These are phyloP conservation scores for Zophobas morio DNA, from an alignment of 1,140 invertebrate genomes.

Conservation along the genomic window DNA sequence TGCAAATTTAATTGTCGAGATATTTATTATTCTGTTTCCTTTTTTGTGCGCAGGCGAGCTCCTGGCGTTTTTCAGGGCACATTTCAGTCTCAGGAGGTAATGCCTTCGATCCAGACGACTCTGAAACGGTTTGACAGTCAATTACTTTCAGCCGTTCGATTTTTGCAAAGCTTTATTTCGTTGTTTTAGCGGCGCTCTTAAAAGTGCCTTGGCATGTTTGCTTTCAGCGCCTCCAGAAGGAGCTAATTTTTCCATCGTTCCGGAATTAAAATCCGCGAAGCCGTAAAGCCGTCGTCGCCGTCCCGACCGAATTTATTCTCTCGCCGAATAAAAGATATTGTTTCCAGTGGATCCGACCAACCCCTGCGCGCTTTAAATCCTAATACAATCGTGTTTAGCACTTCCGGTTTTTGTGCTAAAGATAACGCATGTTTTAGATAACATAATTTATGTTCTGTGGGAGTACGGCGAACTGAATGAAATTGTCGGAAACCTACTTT, in stretches of 20 bases:
- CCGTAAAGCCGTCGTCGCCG: background rate
- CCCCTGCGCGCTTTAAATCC: constrained; percentile 13
- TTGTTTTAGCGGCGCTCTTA: no score
- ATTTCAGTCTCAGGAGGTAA: background rate
- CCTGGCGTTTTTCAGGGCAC: no score
- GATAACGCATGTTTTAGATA: constrained; percentile 40
- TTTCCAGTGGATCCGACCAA: background rate
- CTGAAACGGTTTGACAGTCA: no score
- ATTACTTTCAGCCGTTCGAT: no score
- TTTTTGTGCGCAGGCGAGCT: no score
- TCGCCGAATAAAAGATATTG: background rate
- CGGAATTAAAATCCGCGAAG: background rate
- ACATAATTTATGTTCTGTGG: constrained; percentile 40
- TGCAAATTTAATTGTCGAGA: no score
- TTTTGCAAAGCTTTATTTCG: no score
- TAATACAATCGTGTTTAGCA: constrained; percentile 32
- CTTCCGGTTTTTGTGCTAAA: constrained; percentile 38
- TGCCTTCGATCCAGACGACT: no score
- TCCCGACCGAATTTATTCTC: background rate
- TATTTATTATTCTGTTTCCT: no score
- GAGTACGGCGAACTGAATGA: constrained; percentile 32
- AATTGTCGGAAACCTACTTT: constrained; percentile 34
- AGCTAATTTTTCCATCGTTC: no score
- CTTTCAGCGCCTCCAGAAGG: no score
- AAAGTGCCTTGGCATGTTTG: no score